Evolutionary conservation across 2,113 vertebrate species (phyloP).

Genomic region (Corapipo altera): DNA sequence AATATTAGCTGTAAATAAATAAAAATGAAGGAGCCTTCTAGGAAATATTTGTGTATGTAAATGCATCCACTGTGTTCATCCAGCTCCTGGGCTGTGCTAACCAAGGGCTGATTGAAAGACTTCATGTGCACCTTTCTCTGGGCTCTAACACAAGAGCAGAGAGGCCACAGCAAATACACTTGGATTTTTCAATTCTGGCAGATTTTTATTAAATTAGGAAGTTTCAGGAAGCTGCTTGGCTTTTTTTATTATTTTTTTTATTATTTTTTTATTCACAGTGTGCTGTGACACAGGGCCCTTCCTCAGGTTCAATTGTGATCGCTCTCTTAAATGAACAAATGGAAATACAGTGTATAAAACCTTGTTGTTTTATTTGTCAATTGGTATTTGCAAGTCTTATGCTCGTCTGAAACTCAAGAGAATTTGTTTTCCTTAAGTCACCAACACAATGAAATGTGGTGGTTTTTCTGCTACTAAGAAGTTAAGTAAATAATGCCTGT

Average conservation of each 20-base stretch:
- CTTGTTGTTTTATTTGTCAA: background rate
- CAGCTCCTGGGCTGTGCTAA: background rate
- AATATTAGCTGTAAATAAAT: constrained; percentile 45
- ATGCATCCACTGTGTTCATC: background rate
- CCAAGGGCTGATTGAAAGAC: background rate
- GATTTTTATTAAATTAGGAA: background rate
- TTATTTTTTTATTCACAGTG: background rate
- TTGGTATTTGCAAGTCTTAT: background rate
- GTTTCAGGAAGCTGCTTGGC: background rate
- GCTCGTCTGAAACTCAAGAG: background rate
- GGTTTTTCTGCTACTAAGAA: background rate
- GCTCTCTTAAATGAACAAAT: background rate
- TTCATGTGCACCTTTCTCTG: background rate
- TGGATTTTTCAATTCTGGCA: background rate
- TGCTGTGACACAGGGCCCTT: background rate
- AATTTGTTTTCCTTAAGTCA: background rate
- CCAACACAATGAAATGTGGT: background rate
- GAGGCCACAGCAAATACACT: background rate
- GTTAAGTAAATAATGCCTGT: background rate
- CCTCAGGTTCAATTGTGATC: background rate
- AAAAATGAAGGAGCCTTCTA: constrained; percentile 7
- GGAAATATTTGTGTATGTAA: constrained; percentile 35
- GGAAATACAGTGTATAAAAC: background rate
- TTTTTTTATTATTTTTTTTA: background rate
- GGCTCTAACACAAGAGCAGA: background rate